A percentile compares a stretch with the other conserved stretches of the same genome.
phyloP scores from a whole-genome alignment of 2,888 invertebrate genomes.

The Argyresthia albistria region DNA sequence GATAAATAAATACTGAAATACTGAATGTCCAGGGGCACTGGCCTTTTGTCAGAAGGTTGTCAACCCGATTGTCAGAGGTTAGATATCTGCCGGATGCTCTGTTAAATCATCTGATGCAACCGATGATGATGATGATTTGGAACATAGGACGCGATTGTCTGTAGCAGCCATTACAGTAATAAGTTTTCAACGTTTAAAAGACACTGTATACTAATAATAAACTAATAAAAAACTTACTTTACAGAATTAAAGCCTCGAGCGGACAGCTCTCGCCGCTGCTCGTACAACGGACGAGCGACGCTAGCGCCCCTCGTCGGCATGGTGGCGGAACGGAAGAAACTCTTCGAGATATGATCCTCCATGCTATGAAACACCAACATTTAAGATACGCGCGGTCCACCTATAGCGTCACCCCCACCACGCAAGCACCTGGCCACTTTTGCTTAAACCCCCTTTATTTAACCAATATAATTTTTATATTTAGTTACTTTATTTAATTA shows the following conservation, averaged over 20 bases:
- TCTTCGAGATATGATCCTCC: constrained; percentile 69
- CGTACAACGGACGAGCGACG: constrained; percentile 24
- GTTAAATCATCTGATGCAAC: too few species aligned
- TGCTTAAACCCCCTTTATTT: constrained; percentile 18
- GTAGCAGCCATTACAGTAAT: too few species aligned
- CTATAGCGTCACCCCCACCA: constrained; percentile 37
- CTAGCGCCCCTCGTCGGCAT: constrained; percentile 74
- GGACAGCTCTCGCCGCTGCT: constrained; percentile 32
- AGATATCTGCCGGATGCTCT: too few species aligned
- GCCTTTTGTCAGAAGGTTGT: too few species aligned
- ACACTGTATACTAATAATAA: too few species aligned
- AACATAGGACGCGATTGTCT: too few species aligned
- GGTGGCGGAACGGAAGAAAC: constrained; percentile 81
- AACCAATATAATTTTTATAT: neutral
- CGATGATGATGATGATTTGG: too few species aligned
- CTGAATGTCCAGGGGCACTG: too few species aligned
- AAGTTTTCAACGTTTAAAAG: too few species aligned
- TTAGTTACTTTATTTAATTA: neutral
- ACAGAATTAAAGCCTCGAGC: constrained; percentile 43
- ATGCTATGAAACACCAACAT: neutral
- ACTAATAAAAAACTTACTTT: too few species aligned
- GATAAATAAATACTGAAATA: too few species aligned
- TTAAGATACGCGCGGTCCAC: neutral
- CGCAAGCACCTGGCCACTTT: constrained; percentile 60
- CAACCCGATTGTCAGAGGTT: too few species aligned